Conservation (phyloP, 2,888 invertebrate genomes). For the Druceiella hillmani region DNA sequence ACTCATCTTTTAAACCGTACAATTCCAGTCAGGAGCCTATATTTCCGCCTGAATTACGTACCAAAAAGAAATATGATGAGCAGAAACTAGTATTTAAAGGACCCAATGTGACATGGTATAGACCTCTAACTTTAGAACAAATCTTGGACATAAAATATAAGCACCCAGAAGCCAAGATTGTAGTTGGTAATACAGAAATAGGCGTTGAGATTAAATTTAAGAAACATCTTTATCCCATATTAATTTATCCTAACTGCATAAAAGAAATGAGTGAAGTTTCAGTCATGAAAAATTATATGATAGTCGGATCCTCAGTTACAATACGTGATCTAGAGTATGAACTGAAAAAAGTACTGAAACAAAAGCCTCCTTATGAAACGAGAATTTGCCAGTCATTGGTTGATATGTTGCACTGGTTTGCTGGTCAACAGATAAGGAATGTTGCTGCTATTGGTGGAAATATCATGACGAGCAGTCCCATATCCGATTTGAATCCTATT, state of each 20-base stretch:
- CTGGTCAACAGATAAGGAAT: conserved; percentile 81
- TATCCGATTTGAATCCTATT: conserved; percentile 81
- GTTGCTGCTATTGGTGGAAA: conserved; percentile 80
- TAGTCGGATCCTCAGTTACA: conserved; percentile 67
- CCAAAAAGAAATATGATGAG: conserved; percentile 41
- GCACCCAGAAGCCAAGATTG: conserved; percentile 53
- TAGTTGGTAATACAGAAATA: conserved; percentile 66
- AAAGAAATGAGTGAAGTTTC: conserved; percentile 59
- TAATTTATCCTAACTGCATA: conserved; percentile 71
- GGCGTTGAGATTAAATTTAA: conserved; percentile 69
- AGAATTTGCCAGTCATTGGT: conserved; percentile 57
- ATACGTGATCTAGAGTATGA: conserved; percentile 58
- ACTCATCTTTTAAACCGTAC: conserved; percentile 48
- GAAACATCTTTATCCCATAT: conserved; percentile 55
- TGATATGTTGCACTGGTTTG: conserved; percentile 79
- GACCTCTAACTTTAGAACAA: conserved; percentile 48
- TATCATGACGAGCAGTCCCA: conserved; percentile 84
- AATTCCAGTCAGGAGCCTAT: conserved; percentile 63
- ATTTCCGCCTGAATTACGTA: conserved; percentile 62
- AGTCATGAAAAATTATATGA: conserved; percentile 45
- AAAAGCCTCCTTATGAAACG: conserved; percentile 45
- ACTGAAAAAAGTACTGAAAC: conserved; percentile 47
- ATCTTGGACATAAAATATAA: conserved; percentile 50
- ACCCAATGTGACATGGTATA: conserved; percentile 54
- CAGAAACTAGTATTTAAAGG: conserved; percentile 34